A percentile compares a stretch with the other conserved stretches of the same genome.
Evolutionary conservation across 2,888 invertebrate genomes (phyloP).

Genomic region (Corythucha ciliata): DNA sequence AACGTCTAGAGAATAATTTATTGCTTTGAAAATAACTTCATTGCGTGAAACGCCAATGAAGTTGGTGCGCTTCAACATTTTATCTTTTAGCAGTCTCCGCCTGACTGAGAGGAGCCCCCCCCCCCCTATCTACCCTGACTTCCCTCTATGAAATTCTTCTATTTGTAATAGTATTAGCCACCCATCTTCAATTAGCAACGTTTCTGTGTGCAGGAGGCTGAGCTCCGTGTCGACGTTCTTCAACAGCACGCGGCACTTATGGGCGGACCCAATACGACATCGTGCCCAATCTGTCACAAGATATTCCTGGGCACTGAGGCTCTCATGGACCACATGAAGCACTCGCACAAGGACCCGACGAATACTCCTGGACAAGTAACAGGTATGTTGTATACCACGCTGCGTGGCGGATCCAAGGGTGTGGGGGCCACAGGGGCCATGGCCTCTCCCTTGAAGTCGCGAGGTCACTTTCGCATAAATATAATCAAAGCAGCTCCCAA

Average conservation of each 20-base stretch:
- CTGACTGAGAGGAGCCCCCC: too few species aligned
- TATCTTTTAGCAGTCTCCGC: too few species aligned
- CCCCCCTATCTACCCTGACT: not conserved
- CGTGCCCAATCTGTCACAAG: slow-evolving; percentile 90
- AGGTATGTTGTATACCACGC: slow-evolving; percentile 82
- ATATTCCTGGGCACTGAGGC: slow-evolving; percentile 87
- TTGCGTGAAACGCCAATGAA: too few species aligned
- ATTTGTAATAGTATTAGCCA: not conserved
- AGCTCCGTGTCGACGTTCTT: slow-evolving; percentile 87
- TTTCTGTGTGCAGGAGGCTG: slow-evolving; percentile 57
- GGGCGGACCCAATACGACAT: slow-evolving; percentile 76
- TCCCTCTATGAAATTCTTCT: not conserved
- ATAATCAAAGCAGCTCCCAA: too few species aligned
- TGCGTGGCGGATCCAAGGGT: too few species aligned
- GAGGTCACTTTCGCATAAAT: too few species aligned
- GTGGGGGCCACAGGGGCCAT: too few species aligned
- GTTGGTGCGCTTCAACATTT: too few species aligned
- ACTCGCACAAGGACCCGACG: slow-evolving; percentile 86
- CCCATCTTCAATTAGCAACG: slow-evolving; percentile 1
- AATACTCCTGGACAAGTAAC: slow-evolving; percentile 58
- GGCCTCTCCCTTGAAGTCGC: too few species aligned
- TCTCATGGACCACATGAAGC: slow-evolving; percentile 92
- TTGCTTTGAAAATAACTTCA: too few species aligned
- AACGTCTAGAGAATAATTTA: too few species aligned
- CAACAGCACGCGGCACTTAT: slow-evolving; percentile 91